Evolutionary conservation across 1,140 invertebrate species (phyloP), one percentile per base, ranked within the genome.

Genomic region (Drusus annulatus): DNA sequence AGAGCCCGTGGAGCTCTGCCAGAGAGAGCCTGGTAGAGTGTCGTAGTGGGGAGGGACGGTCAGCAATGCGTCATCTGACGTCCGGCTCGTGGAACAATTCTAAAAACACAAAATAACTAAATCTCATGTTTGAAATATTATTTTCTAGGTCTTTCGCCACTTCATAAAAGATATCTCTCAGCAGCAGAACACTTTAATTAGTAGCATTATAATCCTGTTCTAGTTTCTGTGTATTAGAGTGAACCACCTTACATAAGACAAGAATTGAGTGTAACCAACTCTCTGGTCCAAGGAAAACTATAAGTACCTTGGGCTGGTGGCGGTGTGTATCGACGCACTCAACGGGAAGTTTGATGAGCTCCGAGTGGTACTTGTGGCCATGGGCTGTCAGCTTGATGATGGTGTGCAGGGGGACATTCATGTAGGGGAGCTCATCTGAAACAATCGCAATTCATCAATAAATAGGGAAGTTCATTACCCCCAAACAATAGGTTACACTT

Each of bases 381-480:
- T 94, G 92, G 21, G 95, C 93, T 3, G 93, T 95, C 36, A 97
- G 88, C 84, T 96, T 95, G 73, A 98, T 95, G 31, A 98, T 94
- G 0, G 96, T 97, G 86, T 98, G 97, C 3, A 98, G 89, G 2
- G 97, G 97, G 0, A 98, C 95, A 84, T 96, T 95, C 88, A 98
- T 92, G 87, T 98, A 98, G 0, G 97, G 96, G 19, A 98, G 88
- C 85, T 98, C 96, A 75, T 95, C 94, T 91, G 85, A n/a, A 87
- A 86, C 84, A 51, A 77, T 50, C 83, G 69, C 81, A 75, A 74
- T 60, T 13, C 36, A 45, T 45, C 36, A 45, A 13, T 45, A 45
- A 45, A 45, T 10, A 45, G 31, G 2, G 25, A 2, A 45, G 10
- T 45, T 45, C 8, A 45, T 45, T 45, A 13, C 10, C 36, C n/a